Evolutionary conservation across 2,888 invertebrate species (phyloP), one percentile per base, ranked within the genome.

Genomic region (Orchestes rusci): DNA sequence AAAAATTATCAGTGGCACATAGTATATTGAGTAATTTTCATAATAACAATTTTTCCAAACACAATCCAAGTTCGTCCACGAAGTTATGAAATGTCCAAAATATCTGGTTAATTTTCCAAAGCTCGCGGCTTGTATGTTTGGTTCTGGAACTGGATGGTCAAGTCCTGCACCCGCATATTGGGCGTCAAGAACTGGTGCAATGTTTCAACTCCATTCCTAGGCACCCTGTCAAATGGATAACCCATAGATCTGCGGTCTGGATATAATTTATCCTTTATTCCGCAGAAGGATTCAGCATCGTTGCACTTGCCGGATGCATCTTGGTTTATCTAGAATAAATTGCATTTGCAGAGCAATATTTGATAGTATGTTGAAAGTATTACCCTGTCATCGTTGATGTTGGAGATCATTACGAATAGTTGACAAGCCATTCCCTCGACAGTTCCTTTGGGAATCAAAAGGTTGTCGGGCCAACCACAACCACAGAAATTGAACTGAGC

Each of bases 381-480:
- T n/a, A n/a, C n/a, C n/a, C 68, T 68, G 58, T 89, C 88, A 5
- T 76, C 74, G 2, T 66, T 68, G 66, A 78, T 83, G 67, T 88
- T 77, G 43, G 87, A 82, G 45, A 88, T 72, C 85, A 88, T 87
- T 30, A 76, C 81, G 64, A 85, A 88, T 29, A 88, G 69, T 53
- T 84, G 78, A 59, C 80, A 76, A 0, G 72, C 67, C 66, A 75
- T 79, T 1, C 88, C 88, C 45, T 74, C 71, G 0, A 72, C 59
- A 3, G 65, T 79, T 3, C 89, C 89, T 66, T 79, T 83, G 0
- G 88, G 84, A 23, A 86, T 54, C 4, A 88, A 73, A 77, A 89
- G 75, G 66, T 89, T 87, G 48, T 86, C 80, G 0, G 89, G 89
- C 87, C 89, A 89, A 38, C 89, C 88, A 59, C 90, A 91, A 48